Conservation (phyloP, 2,888 invertebrate species). For the Eilema depressum region DNA sequence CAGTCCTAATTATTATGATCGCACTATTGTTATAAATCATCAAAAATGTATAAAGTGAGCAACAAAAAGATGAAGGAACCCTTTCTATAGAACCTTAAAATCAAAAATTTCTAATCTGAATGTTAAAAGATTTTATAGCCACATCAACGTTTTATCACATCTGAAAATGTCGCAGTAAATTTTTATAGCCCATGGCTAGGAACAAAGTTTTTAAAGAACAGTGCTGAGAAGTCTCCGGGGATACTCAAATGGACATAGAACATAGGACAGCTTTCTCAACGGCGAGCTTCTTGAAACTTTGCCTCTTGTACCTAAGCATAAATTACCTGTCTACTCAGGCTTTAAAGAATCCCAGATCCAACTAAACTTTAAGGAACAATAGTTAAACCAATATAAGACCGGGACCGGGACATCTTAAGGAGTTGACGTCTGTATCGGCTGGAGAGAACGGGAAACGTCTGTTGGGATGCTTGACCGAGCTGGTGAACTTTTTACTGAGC, state of each 20-base stretch:
- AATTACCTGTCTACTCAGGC: constrained; percentile 22
- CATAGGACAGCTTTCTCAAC: constrained; percentile 26
- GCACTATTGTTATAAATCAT: no score
- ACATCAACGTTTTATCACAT: not conserved
- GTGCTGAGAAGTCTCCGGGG: constrained; percentile 23
- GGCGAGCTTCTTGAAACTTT: constrained; percentile 33
- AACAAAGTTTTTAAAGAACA: constrained; percentile 28
- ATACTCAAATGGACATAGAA: constrained; percentile 37
- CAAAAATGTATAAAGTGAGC: not conserved
- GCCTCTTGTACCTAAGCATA: constrained; percentile 32
- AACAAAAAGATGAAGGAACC: not conserved
- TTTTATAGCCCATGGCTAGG: constrained; percentile 10
- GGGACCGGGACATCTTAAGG: no score
- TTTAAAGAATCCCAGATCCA: constrained; percentile 17
- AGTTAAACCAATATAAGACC: no score
- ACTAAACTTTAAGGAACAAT: not conserved
- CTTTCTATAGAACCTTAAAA: not conserved
- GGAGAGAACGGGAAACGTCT: no score
- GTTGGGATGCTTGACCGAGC: no score
- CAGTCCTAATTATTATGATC: no score
- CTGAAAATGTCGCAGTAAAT: not conserved
- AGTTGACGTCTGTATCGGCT: no score
- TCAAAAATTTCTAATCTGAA: not conserved
- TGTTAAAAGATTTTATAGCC: not conserved
- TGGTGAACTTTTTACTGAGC: no score